Evolutionary conservation across 2,797 vertebrate species (phyloP), one percentile per base, ranked within the genome.

Genomic region (Nyctalus aviator): DNA sequence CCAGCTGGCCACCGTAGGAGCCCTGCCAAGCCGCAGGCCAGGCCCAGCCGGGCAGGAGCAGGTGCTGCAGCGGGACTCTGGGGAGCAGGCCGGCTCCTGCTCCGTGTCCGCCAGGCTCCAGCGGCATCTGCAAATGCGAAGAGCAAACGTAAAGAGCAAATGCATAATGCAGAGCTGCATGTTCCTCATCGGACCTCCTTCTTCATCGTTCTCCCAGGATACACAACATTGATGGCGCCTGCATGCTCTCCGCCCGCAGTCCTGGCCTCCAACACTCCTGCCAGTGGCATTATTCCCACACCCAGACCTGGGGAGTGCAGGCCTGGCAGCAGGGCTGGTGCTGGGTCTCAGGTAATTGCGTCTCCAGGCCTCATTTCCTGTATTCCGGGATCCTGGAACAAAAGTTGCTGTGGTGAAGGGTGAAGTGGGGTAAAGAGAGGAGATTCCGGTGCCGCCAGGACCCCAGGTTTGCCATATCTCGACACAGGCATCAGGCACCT

Each of bases 1-100:
- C 86, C 94, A 95, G 96, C 94, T 96, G 96, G 93, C 72, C 72
- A 89, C 81, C 88, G 0, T 4, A 86, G 84, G 93, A 93, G 37
- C 62, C 82, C 55, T 37, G 14, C 14, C 25, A 83, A 82, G 90
- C 84, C 0, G 1, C 64, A 44, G 81, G 57, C 91, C 57, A 46
- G 95, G 76, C 93, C 83, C 59, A 25, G 91, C 90, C 83, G 81
- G 57, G 79, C 79, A 37, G 57, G 92, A 92, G 68, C 97, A 97
- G 96, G 94, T 96, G 96, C 35, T 93, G 73, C 91, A 14, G 82
- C 55, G 88, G 89, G 25, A n/a, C 96, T 93, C 89, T 30, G 11
- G 96, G 96, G 95, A 96, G 53, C 3, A 2, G 69, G 62, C 71
- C 0, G 5, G 93, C 76, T 83, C 32, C 68, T 21, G 76, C 53